A percentile compares a stretch with the other conserved stretches of the same genome.
Evolutionary conservation across 1,140 invertebrate genomes (phyloP).

Genomic region (Plectus sambesii): DNA sequence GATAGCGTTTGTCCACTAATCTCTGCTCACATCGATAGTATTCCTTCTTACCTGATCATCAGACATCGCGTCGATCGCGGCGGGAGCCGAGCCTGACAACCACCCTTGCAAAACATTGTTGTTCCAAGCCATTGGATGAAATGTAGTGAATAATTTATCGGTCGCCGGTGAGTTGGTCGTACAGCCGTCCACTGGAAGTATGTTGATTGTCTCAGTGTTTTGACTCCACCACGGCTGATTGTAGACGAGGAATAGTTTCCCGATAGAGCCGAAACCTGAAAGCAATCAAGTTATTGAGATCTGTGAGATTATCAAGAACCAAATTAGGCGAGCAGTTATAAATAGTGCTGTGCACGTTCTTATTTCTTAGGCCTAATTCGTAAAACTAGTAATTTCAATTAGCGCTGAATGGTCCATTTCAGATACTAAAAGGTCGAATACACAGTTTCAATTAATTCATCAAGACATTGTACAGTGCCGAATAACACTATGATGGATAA

Average conservation of each 20-base stretch:
- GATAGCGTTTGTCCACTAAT: conserved; percentile 18
- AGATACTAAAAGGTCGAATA: no score
- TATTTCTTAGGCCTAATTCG: no score
- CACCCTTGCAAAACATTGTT: conserved; percentile 16
- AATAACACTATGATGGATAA: no score
- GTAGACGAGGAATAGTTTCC: conserved; percentile 86
- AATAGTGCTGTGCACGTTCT: no score
- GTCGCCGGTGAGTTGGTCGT: background rate
- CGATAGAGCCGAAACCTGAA: conserved; percentile 62
- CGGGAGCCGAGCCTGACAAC: conserved; percentile 26
- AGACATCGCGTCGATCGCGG: conserved; percentile 11
- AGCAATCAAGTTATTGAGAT: no score
- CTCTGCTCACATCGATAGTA: no score
- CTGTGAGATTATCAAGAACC: no score
- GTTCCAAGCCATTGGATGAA: conserved; percentile 8
- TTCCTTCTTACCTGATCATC: conserved; percentile 16
- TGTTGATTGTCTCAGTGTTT: conserved; percentile 11
- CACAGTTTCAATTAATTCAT: no score
- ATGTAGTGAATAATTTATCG: conserved; percentile 10
- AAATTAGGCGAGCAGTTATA: no score
- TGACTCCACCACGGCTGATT: conserved; percentile 61
- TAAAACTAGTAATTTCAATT: no score
- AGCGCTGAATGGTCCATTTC: no score
- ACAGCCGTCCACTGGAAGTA: conserved; percentile 11
- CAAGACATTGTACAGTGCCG: no score